Conservation (phyloP, 2,888 invertebrate genomes). For the Oasisia sp. region DNA sequence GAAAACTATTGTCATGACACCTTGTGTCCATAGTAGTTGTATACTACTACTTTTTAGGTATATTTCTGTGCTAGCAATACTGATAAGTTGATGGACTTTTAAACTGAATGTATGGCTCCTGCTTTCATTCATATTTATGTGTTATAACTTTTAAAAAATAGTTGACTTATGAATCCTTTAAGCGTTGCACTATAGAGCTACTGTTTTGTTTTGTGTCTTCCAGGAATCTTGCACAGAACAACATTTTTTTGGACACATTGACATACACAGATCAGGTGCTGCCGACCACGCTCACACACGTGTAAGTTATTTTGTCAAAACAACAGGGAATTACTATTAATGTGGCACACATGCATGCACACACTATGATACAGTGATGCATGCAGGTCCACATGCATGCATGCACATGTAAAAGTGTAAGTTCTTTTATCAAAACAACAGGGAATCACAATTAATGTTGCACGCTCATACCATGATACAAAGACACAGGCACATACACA, state of each 20-base stretch:
- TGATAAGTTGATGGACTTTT: neutral
- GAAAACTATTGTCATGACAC: too few relatives aligned
- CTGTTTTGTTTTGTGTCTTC: neutral
- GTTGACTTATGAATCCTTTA: neutral
- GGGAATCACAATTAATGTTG: too few relatives aligned
- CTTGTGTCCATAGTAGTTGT: too few relatives aligned
- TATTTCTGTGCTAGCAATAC: neutral
- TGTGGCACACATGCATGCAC: too few relatives aligned
- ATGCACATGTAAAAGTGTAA: too few relatives aligned
- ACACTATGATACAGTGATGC: too few relatives aligned
- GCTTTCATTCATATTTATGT: neutral
- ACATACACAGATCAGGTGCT: neutral
- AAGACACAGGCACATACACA: too few relatives aligned
- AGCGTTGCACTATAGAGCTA: neutral
- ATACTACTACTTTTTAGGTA: too few relatives aligned
- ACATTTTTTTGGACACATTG: neutral
- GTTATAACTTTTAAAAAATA: neutral
- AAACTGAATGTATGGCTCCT: neutral
- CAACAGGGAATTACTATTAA: neutral
- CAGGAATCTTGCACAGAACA: neutral
- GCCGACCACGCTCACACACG: slow-evolving; percentile 22
- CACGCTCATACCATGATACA: too few relatives aligned
- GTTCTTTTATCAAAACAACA: too few relatives aligned
- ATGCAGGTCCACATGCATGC: too few relatives aligned
- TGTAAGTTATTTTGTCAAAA: slow-evolving; percentile 14